Conservation (phyloP, 1,140 invertebrate genomes). For the Drosophila mayri region DNA sequence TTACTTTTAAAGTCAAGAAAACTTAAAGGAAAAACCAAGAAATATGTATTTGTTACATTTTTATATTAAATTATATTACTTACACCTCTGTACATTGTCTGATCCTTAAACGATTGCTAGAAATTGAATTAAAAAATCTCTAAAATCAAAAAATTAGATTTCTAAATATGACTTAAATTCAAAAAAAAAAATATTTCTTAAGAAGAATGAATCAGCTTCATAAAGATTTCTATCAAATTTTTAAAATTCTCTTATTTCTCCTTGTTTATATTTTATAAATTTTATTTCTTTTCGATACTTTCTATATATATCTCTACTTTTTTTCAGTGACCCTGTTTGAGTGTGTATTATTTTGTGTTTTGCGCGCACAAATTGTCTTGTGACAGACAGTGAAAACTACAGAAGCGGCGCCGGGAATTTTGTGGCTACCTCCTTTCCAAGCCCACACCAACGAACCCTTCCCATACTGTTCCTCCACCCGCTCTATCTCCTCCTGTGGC, state of each 20-base stretch:
- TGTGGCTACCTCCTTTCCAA: slow-evolving; percentile 25
- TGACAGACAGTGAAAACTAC: slow-evolving; percentile 82
- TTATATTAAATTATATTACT: not conserved
- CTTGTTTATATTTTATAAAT: too few species aligned
- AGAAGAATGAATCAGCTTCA: not conserved
- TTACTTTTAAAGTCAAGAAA: not conserved
- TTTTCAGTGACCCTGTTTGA: slow-evolving; percentile 18
- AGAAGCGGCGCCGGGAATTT: slow-evolving; percentile 65
- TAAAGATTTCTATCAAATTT: too few species aligned
- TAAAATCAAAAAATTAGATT: not conserved
- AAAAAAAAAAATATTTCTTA: too few species aligned
- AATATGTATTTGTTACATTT: not conserved
- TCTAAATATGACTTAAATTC: not conserved
- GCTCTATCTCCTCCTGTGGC: not conserved
- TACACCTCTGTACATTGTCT: not conserved
- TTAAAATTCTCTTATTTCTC: too few species aligned
- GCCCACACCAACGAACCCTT: slow-evolving; percentile 13
- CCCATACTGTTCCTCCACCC: not conserved
- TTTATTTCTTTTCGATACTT: not conserved
- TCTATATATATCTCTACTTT: not conserved
- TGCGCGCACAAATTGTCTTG: slow-evolving; percentile 83
- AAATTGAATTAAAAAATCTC: too few species aligned
- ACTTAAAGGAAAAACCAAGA: rapidly evolving
- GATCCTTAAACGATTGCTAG: too few species aligned
- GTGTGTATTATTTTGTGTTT: slow-evolving; percentile 81